Evolutionary conservation across 1,140 invertebrate species (phyloP).

Genomic region (Pseudobourletiella spinata): DNA sequence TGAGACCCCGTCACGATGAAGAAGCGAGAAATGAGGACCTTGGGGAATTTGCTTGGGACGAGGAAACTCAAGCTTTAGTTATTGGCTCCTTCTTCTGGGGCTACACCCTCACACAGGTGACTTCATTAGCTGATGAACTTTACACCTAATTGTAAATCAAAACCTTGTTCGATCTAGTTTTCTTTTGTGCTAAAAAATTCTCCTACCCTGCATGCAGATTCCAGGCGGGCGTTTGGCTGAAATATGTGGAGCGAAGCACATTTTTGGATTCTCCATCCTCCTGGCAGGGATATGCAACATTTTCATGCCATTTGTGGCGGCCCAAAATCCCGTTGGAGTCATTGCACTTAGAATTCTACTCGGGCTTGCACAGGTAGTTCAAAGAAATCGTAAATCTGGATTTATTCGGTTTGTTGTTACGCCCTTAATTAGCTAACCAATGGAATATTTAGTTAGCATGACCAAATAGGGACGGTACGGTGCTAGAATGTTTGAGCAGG

Average conservation of each 20-base stretch:
- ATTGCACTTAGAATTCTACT: constrained; percentile 62
- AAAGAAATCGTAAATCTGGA: not conserved
- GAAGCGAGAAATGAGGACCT: constrained; percentile 40
- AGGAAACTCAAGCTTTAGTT: constrained; percentile 69
- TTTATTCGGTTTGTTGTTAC: too few relatives aligned
- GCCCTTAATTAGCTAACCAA: too few relatives aligned
- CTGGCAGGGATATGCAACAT: constrained; percentile 65
- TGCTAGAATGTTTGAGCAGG: too few relatives aligned
- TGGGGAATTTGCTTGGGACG: constrained; percentile 64
- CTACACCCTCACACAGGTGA: constrained; percentile 66
- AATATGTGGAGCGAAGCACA: constrained; percentile 46
- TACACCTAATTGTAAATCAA: too few relatives aligned
- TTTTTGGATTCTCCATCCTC: constrained; percentile 50
- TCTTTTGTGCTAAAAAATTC: too few relatives aligned
- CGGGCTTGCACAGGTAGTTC: constrained; percentile 65
- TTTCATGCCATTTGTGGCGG: constrained; percentile 54
- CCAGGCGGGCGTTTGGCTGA: constrained; percentile 39
- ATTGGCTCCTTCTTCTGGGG: constrained; percentile 84
- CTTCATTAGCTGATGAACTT: too few relatives aligned
- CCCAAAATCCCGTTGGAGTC: constrained; percentile 48
- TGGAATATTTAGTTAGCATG: too few relatives aligned
- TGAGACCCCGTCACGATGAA: too few relatives aligned
- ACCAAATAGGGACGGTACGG: too few relatives aligned
- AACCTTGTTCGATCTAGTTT: too few relatives aligned
- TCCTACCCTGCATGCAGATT: not conserved